Base-by-base conservation (phyloP, 2,797 vertebrate genomes). In the Lacerta agilis region DNA sequence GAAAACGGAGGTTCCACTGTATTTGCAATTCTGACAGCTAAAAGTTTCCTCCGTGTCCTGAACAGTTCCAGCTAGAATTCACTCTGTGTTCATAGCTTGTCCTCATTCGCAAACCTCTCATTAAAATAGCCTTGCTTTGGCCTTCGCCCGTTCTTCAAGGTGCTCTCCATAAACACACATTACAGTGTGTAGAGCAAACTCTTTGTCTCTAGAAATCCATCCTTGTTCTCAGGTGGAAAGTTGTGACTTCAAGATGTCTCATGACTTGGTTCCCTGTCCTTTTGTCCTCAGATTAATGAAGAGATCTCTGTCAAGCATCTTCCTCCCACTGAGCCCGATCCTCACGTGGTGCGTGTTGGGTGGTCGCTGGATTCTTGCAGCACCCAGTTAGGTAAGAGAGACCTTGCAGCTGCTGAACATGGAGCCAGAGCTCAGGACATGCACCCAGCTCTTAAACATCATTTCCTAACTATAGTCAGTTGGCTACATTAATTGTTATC, bases 221-320 rank as follows among this genome's bases (percentile, higher is more conserved):
- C 27, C 27, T 8, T 27, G 8, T 43, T n/a, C 61, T n/a, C 38
- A 25, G 7, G 33, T 20, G 4, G 4, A 3, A 4, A 45, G 55
- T 36, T n/a, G 5, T 66, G 18, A 3, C 23, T 38, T 29, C 69
- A 36, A 1, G 11, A 43, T 45, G 11, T 25, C 29, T 43, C n/a
- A 13, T n/a, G 18, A 8, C n/a, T 13, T 29, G 20, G 36, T 13
- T 29, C 13, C 7, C 49, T 87, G 45, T 17, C 66, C 43, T 85
- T 81, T 86, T 67, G 29, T 45, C 29, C 66, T 89, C 89, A 99
- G 98, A 97, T 99, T 87, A 98, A 98, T 23, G 98, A 99, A 90
- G 98, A 99, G 89, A 99, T 99, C 83, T 97, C 98, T 0, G 98
- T 99, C 17, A 99, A 98, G 93, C 98, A 99, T 91, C 96, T 99